These are phyloP conservation scores for Perccottus glenii DNA, from an alignment of 2,113 vertebrate species.

Conservation along the genomic window DNA sequence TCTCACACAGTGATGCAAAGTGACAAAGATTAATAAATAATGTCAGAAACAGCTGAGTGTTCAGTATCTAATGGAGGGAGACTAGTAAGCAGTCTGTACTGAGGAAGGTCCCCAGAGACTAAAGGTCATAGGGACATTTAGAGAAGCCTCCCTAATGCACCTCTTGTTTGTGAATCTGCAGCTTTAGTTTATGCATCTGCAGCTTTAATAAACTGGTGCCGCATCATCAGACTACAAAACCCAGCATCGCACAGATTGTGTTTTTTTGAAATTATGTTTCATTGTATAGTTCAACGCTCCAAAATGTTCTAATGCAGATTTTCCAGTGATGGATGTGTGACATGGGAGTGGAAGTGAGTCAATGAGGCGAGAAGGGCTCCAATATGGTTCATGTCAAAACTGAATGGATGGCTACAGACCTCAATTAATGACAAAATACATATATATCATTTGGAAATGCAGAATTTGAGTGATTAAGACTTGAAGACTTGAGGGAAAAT, in stretches of 20 bases:
- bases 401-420: neutral
- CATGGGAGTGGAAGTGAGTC: slow-evolving; percentile 6
- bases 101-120: slow-evolving; percentile 27
- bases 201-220: slow-evolving; percentile 7
- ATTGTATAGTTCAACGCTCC: neutral
- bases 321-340: slow-evolving; percentile 8
- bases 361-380: slow-evolving; percentile 9
- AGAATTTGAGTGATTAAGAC: neutral
- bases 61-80: slow-evolving; percentile 39
- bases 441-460: too few species aligned
- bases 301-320: neutral
- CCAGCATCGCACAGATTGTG: neutral
- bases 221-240: neutral
- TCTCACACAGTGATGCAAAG: slow-evolving; percentile 19
- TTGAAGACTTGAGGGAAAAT: neutral
- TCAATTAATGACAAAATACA: neutral
- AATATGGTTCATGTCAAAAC: neutral
- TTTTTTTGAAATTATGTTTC: neutral
- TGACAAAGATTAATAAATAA: slow-evolving; percentile 52
- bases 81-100: slow-evolving; percentile 13
- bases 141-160: slow-evolving; percentile 9
- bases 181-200: too few species aligned
- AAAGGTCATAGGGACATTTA: slow-evolving; percentile 28
- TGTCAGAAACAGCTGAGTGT: slow-evolving; percentile 39
- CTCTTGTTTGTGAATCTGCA: slow-evolving; percentile 14